Base-by-base conservation (phyloP, 2,113 vertebrate genomes). In the Podarcis cretensis region DNA sequence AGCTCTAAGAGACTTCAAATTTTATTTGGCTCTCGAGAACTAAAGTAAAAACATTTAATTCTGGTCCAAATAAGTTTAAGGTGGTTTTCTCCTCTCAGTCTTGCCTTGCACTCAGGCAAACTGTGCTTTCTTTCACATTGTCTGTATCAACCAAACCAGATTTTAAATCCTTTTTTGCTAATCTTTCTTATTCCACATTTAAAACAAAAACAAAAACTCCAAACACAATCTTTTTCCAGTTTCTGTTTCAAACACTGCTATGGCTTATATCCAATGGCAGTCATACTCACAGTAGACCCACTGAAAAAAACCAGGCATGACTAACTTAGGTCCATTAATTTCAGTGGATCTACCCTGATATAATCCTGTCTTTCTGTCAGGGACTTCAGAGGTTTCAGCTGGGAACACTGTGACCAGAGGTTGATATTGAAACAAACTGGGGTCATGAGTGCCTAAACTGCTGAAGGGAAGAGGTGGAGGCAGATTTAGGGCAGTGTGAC, bases 71-170 rank as follows among this genome's bases (percentile, higher is more conserved):
- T 10, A 78, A 78, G 48, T 6, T 48, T 1, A 25, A 48, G 37
- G 20, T 2, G 5, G 71, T 32, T 10, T 59, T n/a, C 43, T 27
- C 18, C 16, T 59, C 7, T 3, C n/a, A 68, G 66, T 23, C 6
- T 74, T 0, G 0, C n/a, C 81, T 57, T 57, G 65, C 35, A 18
- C 54, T 0, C 0, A 14, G 37, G 57, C 4, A 0, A 6, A 86
- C 59, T 57, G 9, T 4, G 1, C 40, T 87, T 88, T 81, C n/a
- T 68, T 85, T 68, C 69, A 18, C 0, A 1, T 5, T 85, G 25
- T 21, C 59, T 82, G 23, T 14, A 13, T 59, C 21, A n/a, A 30
- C 48, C 68, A 87, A 79, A 90, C 68, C 0, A 0, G 2, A 14
- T 30, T 86, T 83, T 76, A 69, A 86, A 87, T 73, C 13, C 74